Percentiles rank a stretch among this genome's conserved stretches.
phyloP scores from a whole-genome alignment of 1,140 invertebrate species.

The Brachionus manjavacas region DNA sequence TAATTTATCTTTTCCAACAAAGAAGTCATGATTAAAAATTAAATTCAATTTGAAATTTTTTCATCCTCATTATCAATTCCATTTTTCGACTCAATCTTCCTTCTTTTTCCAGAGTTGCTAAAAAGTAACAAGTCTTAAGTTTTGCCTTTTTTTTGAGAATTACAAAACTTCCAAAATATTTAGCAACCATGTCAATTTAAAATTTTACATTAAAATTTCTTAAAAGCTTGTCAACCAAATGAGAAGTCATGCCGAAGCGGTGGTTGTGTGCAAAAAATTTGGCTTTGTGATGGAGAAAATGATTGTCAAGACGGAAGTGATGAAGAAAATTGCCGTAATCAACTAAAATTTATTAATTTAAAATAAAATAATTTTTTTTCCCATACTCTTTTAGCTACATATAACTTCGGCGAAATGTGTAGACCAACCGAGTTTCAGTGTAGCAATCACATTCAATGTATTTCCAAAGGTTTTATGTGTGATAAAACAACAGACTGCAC shows the following conservation, averaged over 20 bases:
- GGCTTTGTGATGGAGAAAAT: constrained; percentile 83
- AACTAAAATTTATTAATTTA: not conserved
- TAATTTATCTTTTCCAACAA: no score
- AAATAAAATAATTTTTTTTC: not conserved
- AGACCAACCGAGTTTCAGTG: constrained; percentile 77
- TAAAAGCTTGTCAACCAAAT: constrained; percentile 27
- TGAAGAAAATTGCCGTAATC: constrained; percentile 47
- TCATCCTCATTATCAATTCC: no score
- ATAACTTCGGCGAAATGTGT: constrained; percentile 65
- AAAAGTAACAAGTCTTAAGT: no score
- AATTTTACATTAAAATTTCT: not conserved
- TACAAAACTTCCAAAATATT: no score
- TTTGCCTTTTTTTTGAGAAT: not conserved
- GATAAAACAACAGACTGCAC: constrained; percentile 79
- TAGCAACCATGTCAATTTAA: no score
- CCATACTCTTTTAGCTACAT: not conserved
- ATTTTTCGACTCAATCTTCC: no score
- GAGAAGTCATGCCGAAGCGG: constrained; percentile 6
- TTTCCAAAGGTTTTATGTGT: constrained; percentile 87
- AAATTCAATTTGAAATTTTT: no score
- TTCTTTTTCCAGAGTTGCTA: no score
- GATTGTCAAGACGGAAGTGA: constrained; percentile 84
- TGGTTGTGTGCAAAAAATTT: constrained; percentile 78
- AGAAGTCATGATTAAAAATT: no score
- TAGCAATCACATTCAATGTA: constrained; percentile 68